Base-by-base conservation (phyloP, 2,888 invertebrate genomes). In the Tortrix viridana region DNA sequence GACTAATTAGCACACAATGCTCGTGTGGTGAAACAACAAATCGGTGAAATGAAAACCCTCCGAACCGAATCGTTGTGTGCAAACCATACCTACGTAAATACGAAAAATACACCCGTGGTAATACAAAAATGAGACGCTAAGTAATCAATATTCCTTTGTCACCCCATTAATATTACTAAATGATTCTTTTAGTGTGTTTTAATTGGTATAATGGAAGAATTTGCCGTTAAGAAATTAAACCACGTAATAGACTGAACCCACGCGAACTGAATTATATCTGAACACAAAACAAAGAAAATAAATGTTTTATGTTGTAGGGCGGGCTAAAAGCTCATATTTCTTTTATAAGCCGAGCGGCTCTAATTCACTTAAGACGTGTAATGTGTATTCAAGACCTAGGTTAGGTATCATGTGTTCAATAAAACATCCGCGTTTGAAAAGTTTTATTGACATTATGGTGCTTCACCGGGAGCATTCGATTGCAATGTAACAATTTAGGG, bases 251-350 rank as follows among this genome's bases (percentile, higher is more conserved):
- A 46, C 56, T 20, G 52, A 57, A 52, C 62, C 62, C 62, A 62
- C 56, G 56, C 62, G 23, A 62, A 50, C 44, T 37, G n/a, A 19
- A 43, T n/a, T 19, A 50, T 56, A 32, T 53, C 16, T 50, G 20
- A 50, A 56, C 16, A 44, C 23, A 26, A 46, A 57, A 62, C 57
- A 62, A 62, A 26, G 46, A 52, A 16, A 52, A 57, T 62, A 57
- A 62, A 57, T 56, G 57, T 62, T 62, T 62, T 62, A 62, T 57
- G 38, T 14, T 23, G 5, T 19, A 9, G 61, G 50, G 56, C 61
- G 61, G 6, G 46, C 55, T 46, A 41, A 62, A 32, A 46, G 46
- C 56, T 50, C 49, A 57, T 62, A 56, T 62, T 62, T 62, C 26
- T 52, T 57, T 62, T 57, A 62, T n/a, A 57, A 16, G 38, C 41